Base-by-base conservation (phyloP, 1,140 invertebrate species). In the Drosophila busckii region DNA sequence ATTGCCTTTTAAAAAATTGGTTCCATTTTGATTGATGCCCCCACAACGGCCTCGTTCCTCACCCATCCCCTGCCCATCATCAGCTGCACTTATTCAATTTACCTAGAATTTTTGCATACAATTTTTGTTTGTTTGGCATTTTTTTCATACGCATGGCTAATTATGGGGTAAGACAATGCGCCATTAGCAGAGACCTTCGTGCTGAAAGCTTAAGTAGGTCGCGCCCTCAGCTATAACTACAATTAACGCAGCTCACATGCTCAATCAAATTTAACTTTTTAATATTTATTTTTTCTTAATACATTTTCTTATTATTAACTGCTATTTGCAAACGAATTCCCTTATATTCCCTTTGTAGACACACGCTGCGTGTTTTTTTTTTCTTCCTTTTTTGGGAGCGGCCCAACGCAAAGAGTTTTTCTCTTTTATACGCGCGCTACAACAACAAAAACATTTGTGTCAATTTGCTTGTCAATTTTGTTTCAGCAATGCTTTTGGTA, bases 61-160 rank as follows among this genome's bases (percentile, higher is more conserved):
- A 25, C n/a, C n/a, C n/a, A n/a, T n/a, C n/a, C n/a, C n/a, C n/a
- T n/a, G n/a, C n/a, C n/a, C n/a, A n/a, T n/a, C n/a, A n/a, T n/a
- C n/a, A n/a, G n/a, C 25, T 38, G 48, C 70, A 75, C 65, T 75
- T 76, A 75, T 75, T 48, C 59, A 76, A 75, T 75, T 75, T 40
- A n/a, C n/a, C n/a, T n/a, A 73, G 13, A 31, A 13, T 19, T 29
- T 9, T 34, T 50, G 34, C 17, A 42, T 16, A 13, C 4, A 3
- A 10, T 25, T 23, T 16, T 22, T 31, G 17, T 25, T 34, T 15
- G 23, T 53, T 44, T 17, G n/a, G n/a, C n/a, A n/a, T n/a, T n/a
- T n/a, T n/a, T n/a, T n/a, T n/a, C n/a, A n/a, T n/a, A n/a, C n/a
- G 31, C 26, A 10, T 16, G 20, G 19, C 17, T 60, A 45, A 38